Evolutionary conservation across 2,888 invertebrate species (phyloP), one percentile per base, ranked within the genome.

Genomic region (Scaptomyza polygonia): DNA sequence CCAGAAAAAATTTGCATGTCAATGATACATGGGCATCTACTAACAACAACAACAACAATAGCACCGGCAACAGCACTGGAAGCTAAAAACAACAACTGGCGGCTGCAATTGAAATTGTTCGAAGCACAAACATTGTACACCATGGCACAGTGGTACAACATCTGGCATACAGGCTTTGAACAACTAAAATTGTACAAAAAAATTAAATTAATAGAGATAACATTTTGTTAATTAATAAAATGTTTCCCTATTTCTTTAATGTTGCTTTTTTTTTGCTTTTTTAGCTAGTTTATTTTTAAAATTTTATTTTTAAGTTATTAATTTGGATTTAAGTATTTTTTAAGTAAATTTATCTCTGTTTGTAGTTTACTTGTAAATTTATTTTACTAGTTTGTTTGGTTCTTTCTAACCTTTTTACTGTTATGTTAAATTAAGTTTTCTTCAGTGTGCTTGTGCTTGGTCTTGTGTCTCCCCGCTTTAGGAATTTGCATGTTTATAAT

Each of bases 1-100:
- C 8, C 29, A 14, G 16, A 27, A 34, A 48, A 79, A 79, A 88
- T 77, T 71, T 80, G 87, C 77, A 77, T 88, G 71, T 59, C 67
- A 79, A 79, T 86, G 81, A 88, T 86, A 86, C 70, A 77, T 73
- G 70, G 54, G 47, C 53, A 57, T 54, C 45, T 39, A 47, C 21
- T 51, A 57, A 49, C 44, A 57, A 56, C 52, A 59, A 34, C 40
- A 65, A 47, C 54, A 51, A n/a, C 18, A 21, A 21, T n/a, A 48
- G 2, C 18, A 45, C 4, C 11, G 14, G 14, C 32, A 39, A 25
- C n/a, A 42, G n/a, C 47, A 30, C 7, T 29, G 39, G 16, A 27
- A 58, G 40, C 40, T 16, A 36, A 43, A 56, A 32, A 53, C 34
- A 55, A 56, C 51, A 12, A 14, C 18, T 55, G 54, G 8, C 25